phyloP scores from a whole-genome alignment of 2,113 vertebrate species.

The Eolophus roseicapilla region DNA sequence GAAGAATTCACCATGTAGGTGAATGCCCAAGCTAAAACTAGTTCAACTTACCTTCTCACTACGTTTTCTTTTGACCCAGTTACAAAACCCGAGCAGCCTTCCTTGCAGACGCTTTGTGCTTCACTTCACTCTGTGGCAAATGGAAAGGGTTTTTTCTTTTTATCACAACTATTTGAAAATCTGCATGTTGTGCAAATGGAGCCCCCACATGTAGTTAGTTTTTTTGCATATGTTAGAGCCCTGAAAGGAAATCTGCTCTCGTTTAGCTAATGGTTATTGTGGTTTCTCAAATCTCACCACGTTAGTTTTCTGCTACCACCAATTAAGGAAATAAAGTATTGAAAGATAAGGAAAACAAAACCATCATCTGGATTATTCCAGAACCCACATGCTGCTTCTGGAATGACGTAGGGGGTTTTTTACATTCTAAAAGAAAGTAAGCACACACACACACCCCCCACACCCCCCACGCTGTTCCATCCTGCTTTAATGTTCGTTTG shows the following conservation, averaged over 20 bases:
- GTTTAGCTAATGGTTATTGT: not conserved
- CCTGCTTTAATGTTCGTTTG: not conserved
- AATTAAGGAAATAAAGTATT: conserved; percentile 31
- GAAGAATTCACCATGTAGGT: not conserved
- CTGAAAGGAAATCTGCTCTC: conserved; percentile 26
- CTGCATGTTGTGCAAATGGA: not conserved
- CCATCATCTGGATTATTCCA: not conserved
- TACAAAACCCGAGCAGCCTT: not conserved
- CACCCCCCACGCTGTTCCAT: not conserved
- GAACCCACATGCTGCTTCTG: not conserved
- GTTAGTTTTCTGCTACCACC: not conserved
- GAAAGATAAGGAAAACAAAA: not conserved
- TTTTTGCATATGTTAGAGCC: not conserved
- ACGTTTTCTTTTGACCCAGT: not conserved
- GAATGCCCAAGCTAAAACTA: not conserved
- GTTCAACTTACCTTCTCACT: conserved; percentile 25
- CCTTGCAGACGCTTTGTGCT: not conserved
- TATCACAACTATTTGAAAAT: not conserved
- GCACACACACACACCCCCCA: fast-evolving
- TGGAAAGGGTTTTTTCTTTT: not conserved
- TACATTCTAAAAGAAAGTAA: not conserved
- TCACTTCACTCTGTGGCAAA: not conserved
- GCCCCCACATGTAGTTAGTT: not conserved
- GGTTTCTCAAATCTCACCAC: conserved; percentile 48
- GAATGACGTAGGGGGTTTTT: not conserved